Percentiles rank a stretch among this genome's conserved stretches.
Evolutionary conservation across 2,797 vertebrate genomes (phyloP).

Genomic region (Steatocranus sp.): DNA sequence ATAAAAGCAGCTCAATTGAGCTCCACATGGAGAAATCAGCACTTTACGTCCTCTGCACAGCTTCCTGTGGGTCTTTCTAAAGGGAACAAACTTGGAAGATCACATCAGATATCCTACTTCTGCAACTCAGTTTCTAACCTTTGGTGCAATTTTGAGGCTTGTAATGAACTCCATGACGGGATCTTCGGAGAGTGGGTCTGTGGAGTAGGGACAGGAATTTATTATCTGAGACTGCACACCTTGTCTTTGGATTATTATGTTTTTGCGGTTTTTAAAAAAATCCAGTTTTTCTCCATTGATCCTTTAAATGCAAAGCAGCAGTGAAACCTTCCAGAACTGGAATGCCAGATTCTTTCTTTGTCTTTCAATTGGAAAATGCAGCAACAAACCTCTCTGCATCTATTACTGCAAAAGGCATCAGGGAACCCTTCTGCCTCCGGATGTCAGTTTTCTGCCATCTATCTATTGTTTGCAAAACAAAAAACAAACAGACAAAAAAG

Average conservation of each 20-base stretch:
- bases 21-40: background rate
- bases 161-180: background rate
- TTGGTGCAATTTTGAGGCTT: background rate
- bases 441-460: background rate
- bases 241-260: background rate
- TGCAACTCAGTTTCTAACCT: background rate
- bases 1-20: background rate
- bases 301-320: background rate
- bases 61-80: background rate
- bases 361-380: background rate
- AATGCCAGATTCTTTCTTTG: background rate
- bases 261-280: accelerated
- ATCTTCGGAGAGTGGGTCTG: background rate
- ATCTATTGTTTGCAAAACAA: background rate
- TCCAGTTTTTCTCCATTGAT: background rate
- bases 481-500: background rate
- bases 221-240: background rate
- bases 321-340: background rate
- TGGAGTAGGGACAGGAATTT: background rate
- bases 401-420: background rate
- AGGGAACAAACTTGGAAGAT: background rate
- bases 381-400: background rate
- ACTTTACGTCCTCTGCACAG: background rate
- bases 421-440: background rate
- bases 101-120: background rate